A percentile compares a stretch with the other conserved stretches of the same genome.
These are phyloP conservation scores for Oostethus manadensis DNA, from an alignment of 2,113 vertebrate species.

Conservation along the genomic window DNA sequence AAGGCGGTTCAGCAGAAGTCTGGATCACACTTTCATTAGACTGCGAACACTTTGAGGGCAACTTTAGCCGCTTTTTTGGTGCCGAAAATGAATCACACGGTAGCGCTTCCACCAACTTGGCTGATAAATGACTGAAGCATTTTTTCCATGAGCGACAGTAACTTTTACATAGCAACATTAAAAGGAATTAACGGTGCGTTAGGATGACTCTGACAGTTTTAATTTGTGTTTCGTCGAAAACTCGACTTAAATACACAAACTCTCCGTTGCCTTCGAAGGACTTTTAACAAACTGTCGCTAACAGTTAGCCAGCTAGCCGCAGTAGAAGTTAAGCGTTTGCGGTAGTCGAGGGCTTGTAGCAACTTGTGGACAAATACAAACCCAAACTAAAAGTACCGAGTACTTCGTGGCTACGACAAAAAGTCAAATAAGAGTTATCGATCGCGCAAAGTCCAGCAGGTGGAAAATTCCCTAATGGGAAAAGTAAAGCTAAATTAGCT, in stretches of 20 bases:
- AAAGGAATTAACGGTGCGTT: too few relatives aligned
- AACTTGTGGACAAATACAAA: neutral
- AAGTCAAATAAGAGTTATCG: neutral
- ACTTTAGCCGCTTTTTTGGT: too few relatives aligned
- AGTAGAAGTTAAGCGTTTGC: neutral
- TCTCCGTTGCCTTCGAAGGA: too few relatives aligned
- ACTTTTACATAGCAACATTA: too few relatives aligned
- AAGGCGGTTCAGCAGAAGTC: slow-evolving; percentile 17
- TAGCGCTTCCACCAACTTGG: too few relatives aligned
- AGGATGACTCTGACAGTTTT: too few relatives aligned
- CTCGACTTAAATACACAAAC: neutral
- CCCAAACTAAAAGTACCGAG: neutral
- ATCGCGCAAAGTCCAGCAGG: neutral
- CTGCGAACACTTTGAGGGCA: neutral
- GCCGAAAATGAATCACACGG: too few relatives aligned
- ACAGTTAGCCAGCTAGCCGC: neutral
- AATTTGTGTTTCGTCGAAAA: neutral
- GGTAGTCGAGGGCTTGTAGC: neutral
- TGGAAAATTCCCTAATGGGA: neutral
- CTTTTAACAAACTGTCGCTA: slow-evolving; percentile 1
- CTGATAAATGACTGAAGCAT: too few relatives aligned
- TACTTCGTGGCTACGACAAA: neutral
- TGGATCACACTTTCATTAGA: slow-evolving; percentile 14
- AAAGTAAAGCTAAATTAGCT: too few relatives aligned
- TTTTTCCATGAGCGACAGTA: too few relatives aligned